Evolutionary conservation across 2,797 vertebrate genomes (phyloP).

Genomic region (Hypotaenidia philippensis): DNA sequence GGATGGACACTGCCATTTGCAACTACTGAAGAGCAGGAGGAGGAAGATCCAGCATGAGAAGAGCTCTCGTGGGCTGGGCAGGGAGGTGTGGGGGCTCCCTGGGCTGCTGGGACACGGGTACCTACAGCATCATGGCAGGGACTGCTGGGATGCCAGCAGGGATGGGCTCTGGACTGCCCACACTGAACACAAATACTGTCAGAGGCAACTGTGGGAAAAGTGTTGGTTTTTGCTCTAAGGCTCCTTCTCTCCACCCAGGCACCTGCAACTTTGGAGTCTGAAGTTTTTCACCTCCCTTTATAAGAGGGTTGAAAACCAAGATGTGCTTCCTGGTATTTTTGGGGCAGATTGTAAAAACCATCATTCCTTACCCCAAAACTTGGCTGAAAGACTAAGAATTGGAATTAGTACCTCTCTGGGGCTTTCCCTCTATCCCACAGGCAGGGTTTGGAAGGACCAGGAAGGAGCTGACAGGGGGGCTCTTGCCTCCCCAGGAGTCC

Average conservation of each 20-base stretch:
- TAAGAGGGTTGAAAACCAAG: not conserved
- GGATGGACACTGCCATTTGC: not conserved
- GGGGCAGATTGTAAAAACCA: not conserved
- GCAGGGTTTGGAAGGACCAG: not conserved
- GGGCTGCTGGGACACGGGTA: fast-evolving
- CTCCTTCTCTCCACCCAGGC: not conserved
- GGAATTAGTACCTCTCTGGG: not conserved
- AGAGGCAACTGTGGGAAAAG: not conserved
- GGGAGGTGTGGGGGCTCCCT: not conserved
- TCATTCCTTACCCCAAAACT: not conserved
- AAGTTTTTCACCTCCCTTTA: not conserved
- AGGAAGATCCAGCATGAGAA: not conserved
- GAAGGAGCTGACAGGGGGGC: not conserved
- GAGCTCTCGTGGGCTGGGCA: fast-evolving
- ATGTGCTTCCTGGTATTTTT: not conserved
- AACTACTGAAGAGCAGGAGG: not conserved
- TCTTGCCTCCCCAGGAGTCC: not conserved
- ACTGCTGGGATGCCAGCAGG: not conserved
- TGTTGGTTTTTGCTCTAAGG: not conserved
- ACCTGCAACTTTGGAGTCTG: not conserved
- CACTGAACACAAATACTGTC: fast-evolving
- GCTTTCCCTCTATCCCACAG: fast-evolving
- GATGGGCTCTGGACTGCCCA: not conserved
- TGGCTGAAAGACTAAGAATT: not conserved
- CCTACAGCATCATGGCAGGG: fast-evolving